Conservation (phyloP, 2,113 vertebrate species). For the Brienomyrus longianalis region DNA sequence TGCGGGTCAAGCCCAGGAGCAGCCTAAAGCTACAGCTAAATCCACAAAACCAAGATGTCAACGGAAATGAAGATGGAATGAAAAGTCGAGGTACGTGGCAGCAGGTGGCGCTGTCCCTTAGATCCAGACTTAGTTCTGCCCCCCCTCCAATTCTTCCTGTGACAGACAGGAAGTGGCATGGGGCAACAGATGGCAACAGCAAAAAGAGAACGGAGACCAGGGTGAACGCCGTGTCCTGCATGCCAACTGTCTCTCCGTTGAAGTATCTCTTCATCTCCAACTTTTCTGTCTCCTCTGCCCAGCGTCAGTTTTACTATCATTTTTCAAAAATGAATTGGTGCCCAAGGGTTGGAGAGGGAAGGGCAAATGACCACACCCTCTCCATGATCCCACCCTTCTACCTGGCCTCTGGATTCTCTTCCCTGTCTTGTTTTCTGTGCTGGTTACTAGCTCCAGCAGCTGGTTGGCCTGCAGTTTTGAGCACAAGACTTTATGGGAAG, state of each 20-base stretch:
- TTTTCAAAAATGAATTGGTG: neutral
- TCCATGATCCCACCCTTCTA: slow-evolving; percentile 25
- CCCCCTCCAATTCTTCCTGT: slow-evolving; percentile 39
- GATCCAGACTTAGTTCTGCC: slow-evolving; percentile 30
- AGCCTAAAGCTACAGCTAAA: slow-evolving; percentile 25
- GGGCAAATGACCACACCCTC: neutral
- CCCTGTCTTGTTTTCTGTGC: slow-evolving; percentile 15
- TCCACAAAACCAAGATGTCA: slow-evolving; percentile 22
- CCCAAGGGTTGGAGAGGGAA: slow-evolving; percentile 4
- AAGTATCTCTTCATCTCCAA: neutral
- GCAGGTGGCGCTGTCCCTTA: slow-evolving; percentile 33
- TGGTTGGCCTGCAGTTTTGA: slow-evolving; percentile 19
- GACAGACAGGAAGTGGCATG: slow-evolving; percentile 35
- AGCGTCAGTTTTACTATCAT: neutral
- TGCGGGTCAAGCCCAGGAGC: neutral
- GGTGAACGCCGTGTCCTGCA: slow-evolving; percentile 29
- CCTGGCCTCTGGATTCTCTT: slow-evolving; percentile 37
- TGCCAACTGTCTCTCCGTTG: neutral
- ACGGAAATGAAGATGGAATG: slow-evolving; percentile 15
- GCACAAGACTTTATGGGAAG: slow-evolving; percentile 45
- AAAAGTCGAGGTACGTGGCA: slow-evolving; percentile 26
- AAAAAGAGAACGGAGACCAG: slow-evolving; percentile 33
- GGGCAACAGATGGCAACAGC: slow-evolving; percentile 15
- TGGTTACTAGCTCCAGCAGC: neutral
- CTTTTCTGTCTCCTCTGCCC: slow-evolving; percentile 1